Conservation (phyloP, 2,888 invertebrate species). For the Megamerina dolium region DNA sequence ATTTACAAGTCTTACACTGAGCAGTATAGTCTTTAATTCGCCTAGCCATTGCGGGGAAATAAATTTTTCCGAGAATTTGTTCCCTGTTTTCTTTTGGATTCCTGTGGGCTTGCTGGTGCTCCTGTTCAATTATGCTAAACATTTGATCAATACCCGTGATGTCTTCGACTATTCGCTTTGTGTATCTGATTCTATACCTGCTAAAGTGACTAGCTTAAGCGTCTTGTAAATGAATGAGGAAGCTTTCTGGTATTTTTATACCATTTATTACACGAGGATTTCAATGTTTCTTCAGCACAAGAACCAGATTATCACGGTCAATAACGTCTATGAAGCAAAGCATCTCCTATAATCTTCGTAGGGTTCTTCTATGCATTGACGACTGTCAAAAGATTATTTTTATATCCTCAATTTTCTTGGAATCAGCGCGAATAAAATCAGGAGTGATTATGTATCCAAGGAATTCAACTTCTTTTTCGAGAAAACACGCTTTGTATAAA, state of each 20-base stretch:
- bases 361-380: not conserved
- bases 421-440: too few species aligned
- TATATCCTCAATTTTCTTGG: too few species aligned
- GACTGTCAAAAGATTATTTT: too few species aligned
- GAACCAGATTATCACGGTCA: not conserved
- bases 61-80: not conserved
- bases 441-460: too few species aligned
- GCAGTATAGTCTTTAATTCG: too few species aligned
- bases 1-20: too few species aligned
- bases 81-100: not conserved
- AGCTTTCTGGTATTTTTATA: not conserved
- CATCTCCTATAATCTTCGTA: not conserved
- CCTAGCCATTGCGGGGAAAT: too few species aligned
- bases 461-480: conserved; percentile 11
- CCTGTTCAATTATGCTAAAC: not conserved
- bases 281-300: not conserved
- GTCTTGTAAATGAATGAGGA: not conserved
- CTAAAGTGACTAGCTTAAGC: not conserved
- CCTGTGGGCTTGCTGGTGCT: not conserved
- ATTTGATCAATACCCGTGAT: not conserved
- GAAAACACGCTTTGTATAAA: conserved; percentile 13
- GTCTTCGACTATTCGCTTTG: conserved; percentile 1
- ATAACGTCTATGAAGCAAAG: not conserved
- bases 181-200: not conserved
- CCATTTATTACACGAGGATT: not conserved